Evolutionary conservation across 1,140 invertebrate species (phyloP).

Genomic region (Gryon sp.): DNA sequence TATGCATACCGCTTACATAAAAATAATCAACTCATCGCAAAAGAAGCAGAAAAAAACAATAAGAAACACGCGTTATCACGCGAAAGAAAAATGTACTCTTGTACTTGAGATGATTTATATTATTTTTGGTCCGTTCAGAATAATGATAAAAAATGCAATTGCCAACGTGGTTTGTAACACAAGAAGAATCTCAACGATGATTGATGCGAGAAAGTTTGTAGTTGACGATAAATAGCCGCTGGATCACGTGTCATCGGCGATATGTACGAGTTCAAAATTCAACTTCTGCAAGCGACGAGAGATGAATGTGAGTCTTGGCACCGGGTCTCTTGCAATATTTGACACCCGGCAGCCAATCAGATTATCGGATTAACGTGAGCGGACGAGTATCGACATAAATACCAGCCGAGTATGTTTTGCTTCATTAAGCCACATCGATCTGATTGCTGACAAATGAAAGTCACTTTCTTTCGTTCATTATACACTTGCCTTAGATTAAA

Average conservation of each 20-base stretch:
- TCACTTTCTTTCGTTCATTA: constrained; percentile 8
- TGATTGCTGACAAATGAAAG: constrained; percentile 36
- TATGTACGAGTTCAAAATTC: constrained; percentile 10
- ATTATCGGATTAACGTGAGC: constrained; percentile 75
- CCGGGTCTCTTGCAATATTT: constrained; percentile 73
- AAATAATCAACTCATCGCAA: neutral
- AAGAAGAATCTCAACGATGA: constrained; percentile 42
- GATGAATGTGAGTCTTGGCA: constrained; percentile 69
- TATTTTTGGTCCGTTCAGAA: constrained; percentile 21
- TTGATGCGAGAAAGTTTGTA: constrained; percentile 54
- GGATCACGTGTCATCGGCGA: constrained; percentile 58
- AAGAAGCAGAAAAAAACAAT: constrained; percentile 3
- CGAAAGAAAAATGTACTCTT: neutral
- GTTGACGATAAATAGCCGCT: constrained; percentile 59
- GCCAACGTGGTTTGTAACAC: constrained; percentile 5
- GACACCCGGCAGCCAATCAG: constrained; percentile 76
- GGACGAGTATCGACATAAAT: constrained; percentile 63
- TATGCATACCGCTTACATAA: neutral
- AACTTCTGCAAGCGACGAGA: constrained; percentile 30
- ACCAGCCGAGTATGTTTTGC: constrained; percentile 38
- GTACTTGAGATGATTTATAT: constrained; percentile 40
- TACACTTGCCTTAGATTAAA: too few relatives aligned
- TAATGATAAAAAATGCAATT: constrained; percentile 25
- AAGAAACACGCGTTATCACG: neutral
- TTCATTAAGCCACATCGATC: constrained; percentile 55